Conservation (phyloP, 2,113 vertebrate genomes). For the Sialia sialis region DNA sequence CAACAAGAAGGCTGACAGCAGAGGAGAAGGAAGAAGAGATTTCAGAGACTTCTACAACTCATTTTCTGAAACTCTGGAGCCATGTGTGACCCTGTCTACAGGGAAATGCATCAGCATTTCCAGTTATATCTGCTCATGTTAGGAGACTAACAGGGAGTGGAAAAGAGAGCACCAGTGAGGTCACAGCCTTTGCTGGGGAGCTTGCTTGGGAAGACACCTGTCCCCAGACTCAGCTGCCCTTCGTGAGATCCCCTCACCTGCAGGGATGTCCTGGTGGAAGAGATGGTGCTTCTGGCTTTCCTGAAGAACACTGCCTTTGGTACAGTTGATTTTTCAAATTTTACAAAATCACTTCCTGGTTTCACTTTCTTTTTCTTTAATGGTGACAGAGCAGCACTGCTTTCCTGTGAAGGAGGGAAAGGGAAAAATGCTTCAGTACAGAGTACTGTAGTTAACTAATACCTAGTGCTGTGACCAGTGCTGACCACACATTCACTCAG, state of each 20-base stretch:
- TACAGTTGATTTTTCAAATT: slow-evolving; percentile 69
- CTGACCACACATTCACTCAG: not conserved
- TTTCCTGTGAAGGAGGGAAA: slow-evolving; percentile 40
- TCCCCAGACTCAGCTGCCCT: not conserved
- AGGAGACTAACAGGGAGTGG: not conserved
- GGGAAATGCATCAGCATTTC: not conserved
- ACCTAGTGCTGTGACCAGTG: not conserved
- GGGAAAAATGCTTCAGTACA: not conserved
- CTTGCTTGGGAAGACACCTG: not conserved
- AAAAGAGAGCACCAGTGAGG: not conserved
- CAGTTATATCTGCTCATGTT: not conserved
- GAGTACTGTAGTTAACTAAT: not conserved
- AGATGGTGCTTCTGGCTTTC: slow-evolving; percentile 60
- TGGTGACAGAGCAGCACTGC: not conserved
- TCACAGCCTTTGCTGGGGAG: not conserved
- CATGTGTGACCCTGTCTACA: not conserved
- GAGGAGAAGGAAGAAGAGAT: not conserved
- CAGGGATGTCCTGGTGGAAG: not conserved
- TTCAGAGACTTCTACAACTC: not conserved
- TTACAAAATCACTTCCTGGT: slow-evolving; percentile 71
- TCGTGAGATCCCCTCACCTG: slow-evolving; percentile 35
- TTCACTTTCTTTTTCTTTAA: slow-evolving; percentile 58
- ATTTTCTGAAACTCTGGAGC: not conserved
- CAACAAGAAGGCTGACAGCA: not conserved
- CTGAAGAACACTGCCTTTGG: slow-evolving; percentile 82